Percentiles rank a stretch among this genome's conserved stretches.
Conservation (phyloP, 2,888 invertebrate species). For the Furcula furcula region DNA sequence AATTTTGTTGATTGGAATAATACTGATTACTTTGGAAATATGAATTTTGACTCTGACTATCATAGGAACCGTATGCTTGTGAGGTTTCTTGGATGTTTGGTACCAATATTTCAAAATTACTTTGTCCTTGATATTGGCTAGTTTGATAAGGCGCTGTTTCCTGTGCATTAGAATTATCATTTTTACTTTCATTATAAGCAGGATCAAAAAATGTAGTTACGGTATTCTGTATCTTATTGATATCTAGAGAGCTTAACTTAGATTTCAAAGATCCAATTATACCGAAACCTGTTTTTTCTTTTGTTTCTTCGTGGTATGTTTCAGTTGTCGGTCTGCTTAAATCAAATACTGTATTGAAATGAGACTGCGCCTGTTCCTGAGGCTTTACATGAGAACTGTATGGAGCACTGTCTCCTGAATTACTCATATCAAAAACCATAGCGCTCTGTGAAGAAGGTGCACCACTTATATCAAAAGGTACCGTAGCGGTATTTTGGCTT, state of each 20-base stretch:
- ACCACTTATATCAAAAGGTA: neutral
- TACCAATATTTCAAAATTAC: conserved; percentile 52
- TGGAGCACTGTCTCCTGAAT: conserved; percentile 19
- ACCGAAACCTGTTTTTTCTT: conserved; percentile 60
- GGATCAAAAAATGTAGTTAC: conserved; percentile 77
- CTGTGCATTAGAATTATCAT: conserved; percentile 23
- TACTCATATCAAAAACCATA: conserved; percentile 34
- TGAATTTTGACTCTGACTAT: conserved; percentile 13
- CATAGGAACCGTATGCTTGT: conserved; percentile 7
- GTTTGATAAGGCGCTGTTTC: conserved; percentile 28
- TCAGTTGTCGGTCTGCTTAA: conserved; percentile 57
- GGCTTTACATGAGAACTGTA: conserved; percentile 24
- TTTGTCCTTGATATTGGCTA: conserved; percentile 23
- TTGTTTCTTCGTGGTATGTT: conserved; percentile 43
- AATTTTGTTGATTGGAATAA: conserved; percentile 23
- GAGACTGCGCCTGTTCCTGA: conserved; percentile 23
- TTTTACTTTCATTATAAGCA: conserved; percentile 53
- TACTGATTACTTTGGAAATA: conserved; percentile 20
- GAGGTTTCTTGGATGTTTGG: conserved; percentile 30
- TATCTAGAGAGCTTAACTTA: conserved; percentile 66
- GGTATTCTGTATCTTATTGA: conserved; percentile 70
- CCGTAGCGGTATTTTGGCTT: conserved; percentile 7
- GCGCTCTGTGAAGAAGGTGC: no score
- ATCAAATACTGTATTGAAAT: conserved; percentile 60
- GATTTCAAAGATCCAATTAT: conserved; percentile 75